Percentiles rank a stretch among this genome's conserved stretches.
Evolutionary conservation across 1,140 invertebrate genomes (phyloP).

Genomic region (Holotrichia oblita): DNA sequence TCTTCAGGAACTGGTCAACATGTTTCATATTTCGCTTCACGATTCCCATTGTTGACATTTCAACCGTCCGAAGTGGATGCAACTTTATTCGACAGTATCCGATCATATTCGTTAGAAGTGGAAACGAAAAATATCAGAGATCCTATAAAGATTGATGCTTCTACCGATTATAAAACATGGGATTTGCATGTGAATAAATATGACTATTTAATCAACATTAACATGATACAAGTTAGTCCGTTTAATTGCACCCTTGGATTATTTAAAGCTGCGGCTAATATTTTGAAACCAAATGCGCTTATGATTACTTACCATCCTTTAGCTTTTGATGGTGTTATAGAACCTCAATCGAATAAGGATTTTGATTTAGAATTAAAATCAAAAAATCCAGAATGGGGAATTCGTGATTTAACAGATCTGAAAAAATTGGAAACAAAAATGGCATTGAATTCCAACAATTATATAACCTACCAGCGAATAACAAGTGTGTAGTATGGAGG

Average conservation of each 20-base stretch:
- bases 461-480: slow-evolving; percentile 86
- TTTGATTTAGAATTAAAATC: slow-evolving; percentile 75
- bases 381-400: slow-evolving; percentile 77
- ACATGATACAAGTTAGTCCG: slow-evolving; percentile 87
- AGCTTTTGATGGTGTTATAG: slow-evolving; percentile 76
- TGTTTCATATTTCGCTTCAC: slow-evolving; percentile 76
- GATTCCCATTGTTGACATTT: slow-evolving; percentile 77
- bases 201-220: slow-evolving; percentile 83
- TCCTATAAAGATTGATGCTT: slow-evolving; percentile 75
- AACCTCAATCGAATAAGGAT: slow-evolving; percentile 81
- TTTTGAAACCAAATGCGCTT: slow-evolving; percentile 74
- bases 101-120: slow-evolving; percentile 69
- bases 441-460: slow-evolving; percentile 71
- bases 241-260: slow-evolving; percentile 75
- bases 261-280: slow-evolving; percentile 72
- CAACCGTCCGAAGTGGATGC: slow-evolving; percentile 81
- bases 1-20: slow-evolving; percentile 88
- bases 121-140: slow-evolving; percentile 71
- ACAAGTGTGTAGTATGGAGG: slow-evolving; percentile 83
- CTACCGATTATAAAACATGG: slow-evolving; percentile 66
- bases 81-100: slow-evolving; percentile 74
- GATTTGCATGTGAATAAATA: slow-evolving; percentile 62
- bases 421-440: slow-evolving; percentile 71
- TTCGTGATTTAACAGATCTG: slow-evolving; percentile 79
- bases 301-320: slow-evolving; percentile 88